Conservation (phyloP, 2,888 invertebrate species). For the Drosophila rubida region DNA sequence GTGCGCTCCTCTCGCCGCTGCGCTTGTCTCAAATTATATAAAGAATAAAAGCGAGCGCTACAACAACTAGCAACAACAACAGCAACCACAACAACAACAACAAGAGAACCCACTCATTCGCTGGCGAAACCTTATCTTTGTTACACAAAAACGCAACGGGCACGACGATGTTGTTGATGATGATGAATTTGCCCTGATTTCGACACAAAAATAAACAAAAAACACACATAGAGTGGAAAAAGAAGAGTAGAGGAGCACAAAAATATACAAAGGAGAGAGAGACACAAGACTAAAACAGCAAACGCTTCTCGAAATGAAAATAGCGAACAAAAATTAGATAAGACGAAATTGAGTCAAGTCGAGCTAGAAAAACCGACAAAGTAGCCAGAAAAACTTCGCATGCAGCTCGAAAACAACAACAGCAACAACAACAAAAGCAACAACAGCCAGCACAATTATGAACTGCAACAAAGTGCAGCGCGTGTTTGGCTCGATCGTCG, state of each 20-base stretch:
- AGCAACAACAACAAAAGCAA: slow-evolving; percentile 16
- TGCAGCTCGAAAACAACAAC: slow-evolving; percentile 45
- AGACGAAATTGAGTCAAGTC: slow-evolving; percentile 75
- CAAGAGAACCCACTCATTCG: slow-evolving; percentile 61
- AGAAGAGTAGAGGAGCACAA: slow-evolving; percentile 23
- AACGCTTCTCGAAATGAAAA: slow-evolving; percentile 40
- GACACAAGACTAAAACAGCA: slow-evolving; percentile 42
- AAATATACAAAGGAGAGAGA: slow-evolving; percentile 16
- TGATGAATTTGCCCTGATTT: slow-evolving; percentile 84
- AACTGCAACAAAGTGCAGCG: slow-evolving; percentile 65
- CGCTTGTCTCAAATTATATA: slow-evolving; percentile 64
- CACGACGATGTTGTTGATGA: slow-evolving; percentile 79
- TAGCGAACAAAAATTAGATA: slow-evolving; percentile 69
- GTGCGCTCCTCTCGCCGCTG: slow-evolving; percentile 2
- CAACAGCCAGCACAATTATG: slow-evolving; percentile 47
- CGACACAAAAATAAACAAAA: slow-evolving; percentile 80
- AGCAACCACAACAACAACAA: slow-evolving; percentile 48
- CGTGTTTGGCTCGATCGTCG: slow-evolving; percentile 70
- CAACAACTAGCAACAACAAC: slow-evolving; percentile 43
- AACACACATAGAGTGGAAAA: slow-evolving; percentile 30
- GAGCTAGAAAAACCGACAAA: slow-evolving; percentile 60
- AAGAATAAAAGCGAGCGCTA: slow-evolving; percentile 58
- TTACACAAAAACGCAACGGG: slow-evolving; percentile 74
- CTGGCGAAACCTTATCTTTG: slow-evolving; percentile 77
- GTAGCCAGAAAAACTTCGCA: slow-evolving; percentile 64